Evolutionary conservation across 2,888 invertebrate species (phyloP).

Genomic region (Rugalucina vietnamica): DNA sequence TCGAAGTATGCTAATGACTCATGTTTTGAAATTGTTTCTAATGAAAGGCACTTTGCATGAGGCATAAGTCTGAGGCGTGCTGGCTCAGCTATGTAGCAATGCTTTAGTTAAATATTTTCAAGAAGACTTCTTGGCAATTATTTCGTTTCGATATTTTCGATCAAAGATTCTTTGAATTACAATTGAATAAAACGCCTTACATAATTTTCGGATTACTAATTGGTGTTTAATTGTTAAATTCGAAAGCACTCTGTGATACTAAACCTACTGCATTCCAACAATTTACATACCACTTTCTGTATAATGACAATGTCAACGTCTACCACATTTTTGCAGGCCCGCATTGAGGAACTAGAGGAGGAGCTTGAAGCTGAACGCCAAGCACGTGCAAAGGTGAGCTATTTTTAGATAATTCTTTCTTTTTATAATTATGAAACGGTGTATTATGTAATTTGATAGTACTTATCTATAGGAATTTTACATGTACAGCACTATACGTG

Average conservation of each 20-base stretch:
- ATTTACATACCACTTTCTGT: not conserved
- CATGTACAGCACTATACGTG: no score
- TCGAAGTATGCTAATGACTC: conserved; percentile 5
- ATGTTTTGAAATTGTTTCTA: conserved; percentile 7
- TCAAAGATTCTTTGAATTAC: not conserved
- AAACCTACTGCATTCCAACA: not conserved
- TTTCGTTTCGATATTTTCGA: not conserved
- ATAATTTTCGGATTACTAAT: not conserved
- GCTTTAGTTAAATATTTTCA: conserved; percentile 1
- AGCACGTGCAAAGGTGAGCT: conserved; percentile 92
- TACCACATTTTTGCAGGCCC: conserved; percentile 80
- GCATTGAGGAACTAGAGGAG: conserved; percentile 99
- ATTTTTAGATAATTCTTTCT: not conserved
- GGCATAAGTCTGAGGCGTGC: not conserved
- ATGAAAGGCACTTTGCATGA: conserved; percentile 7
- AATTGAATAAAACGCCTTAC: not conserved
- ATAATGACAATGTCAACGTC: conserved; percentile 32
- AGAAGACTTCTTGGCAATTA: not conserved
- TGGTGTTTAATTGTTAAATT: not conserved
- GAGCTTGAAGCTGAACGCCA: conserved; percentile 99
- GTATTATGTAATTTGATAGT: no score
- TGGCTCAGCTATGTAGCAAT: not conserved
- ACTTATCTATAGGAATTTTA: no score
- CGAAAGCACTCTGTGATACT: not conserved
- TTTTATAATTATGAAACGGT: not conserved